Base-by-base conservation (phyloP, 1,140 invertebrate genomes). In the Pseudomyrmex cubaensis region DNA sequence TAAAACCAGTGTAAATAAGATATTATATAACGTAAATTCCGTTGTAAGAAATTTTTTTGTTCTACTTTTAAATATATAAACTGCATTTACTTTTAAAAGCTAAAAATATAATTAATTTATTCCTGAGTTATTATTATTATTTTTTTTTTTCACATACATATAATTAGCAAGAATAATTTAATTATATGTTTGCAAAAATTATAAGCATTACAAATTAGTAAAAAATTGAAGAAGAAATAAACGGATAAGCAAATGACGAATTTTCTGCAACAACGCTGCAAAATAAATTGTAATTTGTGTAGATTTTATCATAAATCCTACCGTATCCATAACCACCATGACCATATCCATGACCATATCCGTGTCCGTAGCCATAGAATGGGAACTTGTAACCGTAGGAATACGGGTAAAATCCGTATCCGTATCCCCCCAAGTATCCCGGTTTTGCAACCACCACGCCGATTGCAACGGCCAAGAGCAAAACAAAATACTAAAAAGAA, bases 381-480 rank as follows among this genome's bases (percentile, higher is more conserved):
- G 84, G 84, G 50, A 84, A 88, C 56, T 52, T 69, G 54, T 83
- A 85, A 9, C 74, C 62, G n/a, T 75, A 82, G 61, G 44, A 9
- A 59, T 86, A 74, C 13, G 84, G 84, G 46, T 87, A 89, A 13
- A 12, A 13, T 2, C 83, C 62, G 10, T 77, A 85, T 22, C 88
- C 86, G 25, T 89, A 89, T n/a, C 89, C 83, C 15, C 89, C 83
- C 20, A 88, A 57, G 25, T 86, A 90, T 62, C 91, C 90, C 8
- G 91, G 91, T 76, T 87, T 90, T 13, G 89, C 91, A 64, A 85
- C 15, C 13, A 77, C 87, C 10, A 86, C 46, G 8, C 85, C 74
- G 20, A 91, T 83, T 15, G 90, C 69, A 44, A 90, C 78, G 62
- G 85, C 86, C 59, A 93, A 62, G 20, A 93, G 63, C 59, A 93